phyloP scores from a whole-genome alignment of 1,140 invertebrate species.

The Brachionus sp. region DNA sequence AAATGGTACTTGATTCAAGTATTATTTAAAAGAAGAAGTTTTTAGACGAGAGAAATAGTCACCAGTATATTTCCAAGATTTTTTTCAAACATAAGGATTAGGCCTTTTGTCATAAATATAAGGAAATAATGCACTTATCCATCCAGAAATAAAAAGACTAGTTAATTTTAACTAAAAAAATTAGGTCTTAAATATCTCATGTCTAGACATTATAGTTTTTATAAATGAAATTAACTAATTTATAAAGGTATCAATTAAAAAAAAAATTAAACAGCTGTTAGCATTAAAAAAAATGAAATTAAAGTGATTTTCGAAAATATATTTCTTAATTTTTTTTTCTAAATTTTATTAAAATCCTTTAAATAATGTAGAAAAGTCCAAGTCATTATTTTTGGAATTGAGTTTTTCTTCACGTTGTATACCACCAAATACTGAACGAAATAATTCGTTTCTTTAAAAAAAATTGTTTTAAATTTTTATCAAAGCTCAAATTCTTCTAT shows the following conservation, averaged over 20 bases:
- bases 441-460: conserved; percentile 45
- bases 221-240: no score
- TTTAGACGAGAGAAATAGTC: not conserved
- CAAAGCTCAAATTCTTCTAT: not conserved
- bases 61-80: not conserved
- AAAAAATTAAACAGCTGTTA: no score
- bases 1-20: conserved; percentile 45
- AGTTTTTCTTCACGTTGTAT: not conserved
- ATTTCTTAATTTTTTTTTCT: no score
- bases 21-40: conserved; percentile 21
- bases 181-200: no score
- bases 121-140: conserved; percentile 44
- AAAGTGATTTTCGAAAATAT: no score
- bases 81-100: conserved; percentile 10
- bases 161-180: no score
- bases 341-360: conserved; percentile 19
- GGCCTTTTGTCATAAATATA: not conserved
- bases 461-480: not conserved
- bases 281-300: no score
- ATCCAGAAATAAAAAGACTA: conserved; percentile 7
- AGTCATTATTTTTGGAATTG: not conserved
- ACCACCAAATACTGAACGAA: conserved; percentile 44
- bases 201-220: no score
- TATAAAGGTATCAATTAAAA: no score
- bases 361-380: not conserved